Evolutionary conservation across 2,113 vertebrate genomes (phyloP).

Genomic region (Syngnathus scovelli): DNA sequence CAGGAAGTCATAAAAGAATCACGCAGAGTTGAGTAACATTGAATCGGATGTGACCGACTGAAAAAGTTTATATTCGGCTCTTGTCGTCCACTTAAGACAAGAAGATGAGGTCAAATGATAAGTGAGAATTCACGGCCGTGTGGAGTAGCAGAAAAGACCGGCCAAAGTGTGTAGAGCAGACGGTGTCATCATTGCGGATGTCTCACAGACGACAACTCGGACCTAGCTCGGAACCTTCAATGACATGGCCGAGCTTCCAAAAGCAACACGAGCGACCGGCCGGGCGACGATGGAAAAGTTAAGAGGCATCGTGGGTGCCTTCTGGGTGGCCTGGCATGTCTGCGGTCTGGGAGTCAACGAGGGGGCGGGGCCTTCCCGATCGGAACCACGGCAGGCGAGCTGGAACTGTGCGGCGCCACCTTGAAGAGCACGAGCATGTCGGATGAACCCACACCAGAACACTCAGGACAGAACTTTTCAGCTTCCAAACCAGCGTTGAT

Average conservation of each 20-base stretch:
- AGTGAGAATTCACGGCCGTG: too few relatives aligned
- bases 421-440: too few relatives aligned
- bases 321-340: slow-evolving; percentile 58
- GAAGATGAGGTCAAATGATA: not conserved
- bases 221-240: slow-evolving; percentile 16
- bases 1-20: slow-evolving; percentile 8
- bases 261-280: slow-evolving; percentile 33
- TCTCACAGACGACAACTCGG: slow-evolving; percentile 12
- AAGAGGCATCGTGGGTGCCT: slow-evolving; percentile 28
- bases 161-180: not conserved
- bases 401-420: slow-evolving; percentile 17
- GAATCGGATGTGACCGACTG: not conserved
- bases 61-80: not conserved
- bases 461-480: too few relatives aligned
- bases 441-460: too few relatives aligned
- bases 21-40: not conserved
- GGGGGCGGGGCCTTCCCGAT: slow-evolving; percentile 34
- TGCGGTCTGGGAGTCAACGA: slow-evolving; percentile 25
- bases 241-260: not conserved
- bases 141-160: not conserved
- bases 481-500: too few relatives aligned
- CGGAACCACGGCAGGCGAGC: slow-evolving; percentile 33
- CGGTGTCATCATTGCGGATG: slow-evolving; percentile 9
- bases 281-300: slow-evolving; percentile 34
- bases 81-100: not conserved